These are phyloP conservation scores for Hermetia illucens DNA, from an alignment of 1,140 invertebrate genomes.

Conservation along the genomic window DNA sequence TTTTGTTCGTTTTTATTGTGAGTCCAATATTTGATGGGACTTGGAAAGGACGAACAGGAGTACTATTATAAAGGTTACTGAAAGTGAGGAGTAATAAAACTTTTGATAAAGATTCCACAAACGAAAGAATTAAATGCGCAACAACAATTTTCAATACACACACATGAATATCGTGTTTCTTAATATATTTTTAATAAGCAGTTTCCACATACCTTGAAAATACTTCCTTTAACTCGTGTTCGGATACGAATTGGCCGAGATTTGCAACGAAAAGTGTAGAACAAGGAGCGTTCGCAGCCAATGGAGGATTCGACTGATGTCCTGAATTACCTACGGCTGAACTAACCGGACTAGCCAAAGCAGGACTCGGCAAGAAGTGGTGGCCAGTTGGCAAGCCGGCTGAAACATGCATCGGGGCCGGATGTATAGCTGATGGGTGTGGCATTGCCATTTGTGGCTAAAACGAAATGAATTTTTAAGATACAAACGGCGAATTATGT, in stretches of 20 bases:
- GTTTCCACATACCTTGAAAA: constrained; percentile 76
- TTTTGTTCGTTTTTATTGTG: background rate
- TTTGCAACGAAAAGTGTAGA: constrained; percentile 97
- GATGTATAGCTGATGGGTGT: constrained; percentile 38
- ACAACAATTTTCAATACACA: too few relatives aligned
- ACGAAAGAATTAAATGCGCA: too few relatives aligned
- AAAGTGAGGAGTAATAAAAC: too few relatives aligned
- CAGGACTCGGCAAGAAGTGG: constrained; percentile 67
- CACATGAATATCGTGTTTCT: too few relatives aligned
- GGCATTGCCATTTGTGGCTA: constrained; percentile 50
- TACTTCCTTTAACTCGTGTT: constrained; percentile 94
- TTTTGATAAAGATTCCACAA: too few relatives aligned
- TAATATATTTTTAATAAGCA: too few relatives aligned
- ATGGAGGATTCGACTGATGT: constrained; percentile 37
- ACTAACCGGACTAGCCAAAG: constrained; percentile 73
- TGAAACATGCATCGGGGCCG: constrained; percentile 59
- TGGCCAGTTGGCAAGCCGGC: constrained; percentile 38
- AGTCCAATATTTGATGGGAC: background rate
- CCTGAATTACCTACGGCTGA: constrained; percentile 48
- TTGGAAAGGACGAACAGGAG: background rate
- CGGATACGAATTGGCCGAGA: constrained; percentile 87
- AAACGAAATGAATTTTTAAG: background rate
- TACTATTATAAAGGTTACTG: too few relatives aligned
- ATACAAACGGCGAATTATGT: background rate
- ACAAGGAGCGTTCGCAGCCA: constrained; percentile 61